Conservation (phyloP, 2,113 vertebrate genomes). For the Microcebus griseorufus region DNA sequence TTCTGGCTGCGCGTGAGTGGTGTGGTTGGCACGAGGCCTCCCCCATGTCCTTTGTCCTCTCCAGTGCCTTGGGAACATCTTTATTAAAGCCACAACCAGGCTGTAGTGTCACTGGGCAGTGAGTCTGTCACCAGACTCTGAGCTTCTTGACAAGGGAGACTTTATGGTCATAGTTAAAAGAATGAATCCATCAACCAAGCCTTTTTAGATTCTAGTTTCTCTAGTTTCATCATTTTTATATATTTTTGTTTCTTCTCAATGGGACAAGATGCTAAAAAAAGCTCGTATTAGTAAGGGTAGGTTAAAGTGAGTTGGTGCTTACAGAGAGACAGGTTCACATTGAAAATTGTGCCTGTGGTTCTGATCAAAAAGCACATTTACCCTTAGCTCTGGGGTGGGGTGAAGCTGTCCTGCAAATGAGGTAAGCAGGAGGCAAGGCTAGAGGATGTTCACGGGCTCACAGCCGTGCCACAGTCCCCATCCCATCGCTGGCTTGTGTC, state of each 20-base stretch:
- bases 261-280: background rate
- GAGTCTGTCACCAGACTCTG: background rate
- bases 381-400: fast-evolving
- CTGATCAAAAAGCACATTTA: background rate
- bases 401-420: background rate
- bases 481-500: too few relatives aligned
- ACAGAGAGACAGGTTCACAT: background rate
- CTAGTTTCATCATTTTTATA: background rate
- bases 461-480: background rate
- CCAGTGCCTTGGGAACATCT: background rate
- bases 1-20: background rate
- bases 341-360: background rate
- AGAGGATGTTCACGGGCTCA: background rate
- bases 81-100: background rate
- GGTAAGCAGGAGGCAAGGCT: background rate
- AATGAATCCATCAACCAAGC: background rate
- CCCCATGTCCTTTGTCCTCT: background rate
- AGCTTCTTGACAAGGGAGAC: background rate
- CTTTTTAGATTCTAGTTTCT: background rate
- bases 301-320: background rate
- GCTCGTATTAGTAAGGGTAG: background rate
- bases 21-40: background rate
- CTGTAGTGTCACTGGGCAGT: background rate
- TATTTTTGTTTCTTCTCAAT: background rate
- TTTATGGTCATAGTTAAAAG: background rate